Conservation (phyloP, 1,140 invertebrate species). For the Drosophila littoralis region DNA sequence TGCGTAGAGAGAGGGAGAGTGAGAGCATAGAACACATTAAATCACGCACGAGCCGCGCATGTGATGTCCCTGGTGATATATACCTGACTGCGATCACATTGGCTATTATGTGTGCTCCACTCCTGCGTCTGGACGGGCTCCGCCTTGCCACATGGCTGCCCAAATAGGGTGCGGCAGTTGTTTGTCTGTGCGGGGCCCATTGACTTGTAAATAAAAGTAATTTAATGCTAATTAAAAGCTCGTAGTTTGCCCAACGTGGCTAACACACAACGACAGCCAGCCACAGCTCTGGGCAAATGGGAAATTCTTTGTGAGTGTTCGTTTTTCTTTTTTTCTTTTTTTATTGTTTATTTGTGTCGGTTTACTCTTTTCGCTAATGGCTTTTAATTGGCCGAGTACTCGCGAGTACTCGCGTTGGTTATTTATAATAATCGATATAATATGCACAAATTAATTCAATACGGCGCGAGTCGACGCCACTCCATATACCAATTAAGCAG, state of each 20-base stretch:
- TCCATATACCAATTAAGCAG: constrained; percentile 61
- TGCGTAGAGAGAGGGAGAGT: neutral
- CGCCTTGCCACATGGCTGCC: constrained; percentile 5
- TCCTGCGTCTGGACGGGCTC: neutral
- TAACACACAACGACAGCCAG: constrained; percentile 28
- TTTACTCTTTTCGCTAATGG: constrained; percentile 62
- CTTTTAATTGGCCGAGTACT: constrained; percentile 69
- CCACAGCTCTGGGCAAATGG: constrained; percentile 23
- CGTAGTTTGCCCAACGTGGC: constrained; percentile 30
- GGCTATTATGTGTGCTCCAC: neutral
- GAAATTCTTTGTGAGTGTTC: neutral
- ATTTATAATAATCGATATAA: constrained; percentile 73
- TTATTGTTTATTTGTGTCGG: constrained; percentile 7
- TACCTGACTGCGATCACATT: constrained; percentile 7
- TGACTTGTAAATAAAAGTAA: constrained; percentile 75
- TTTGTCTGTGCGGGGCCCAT: constrained; percentile 16
- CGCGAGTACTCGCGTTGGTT: constrained; percentile 43
- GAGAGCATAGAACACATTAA: neutral
- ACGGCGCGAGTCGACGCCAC: constrained; percentile 15
- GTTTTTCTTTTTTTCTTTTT: constrained; percentile 2
- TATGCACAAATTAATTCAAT: constrained; percentile 48
- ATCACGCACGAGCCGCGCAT: constrained; percentile 11
- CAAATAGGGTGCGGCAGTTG: constrained; percentile 46
- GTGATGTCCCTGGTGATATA: constrained; percentile 8
- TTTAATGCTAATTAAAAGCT: constrained; percentile 78